Evolutionary conservation across 2,888 invertebrate species (phyloP).

Genomic region (Tetragonisca angustula): DNA sequence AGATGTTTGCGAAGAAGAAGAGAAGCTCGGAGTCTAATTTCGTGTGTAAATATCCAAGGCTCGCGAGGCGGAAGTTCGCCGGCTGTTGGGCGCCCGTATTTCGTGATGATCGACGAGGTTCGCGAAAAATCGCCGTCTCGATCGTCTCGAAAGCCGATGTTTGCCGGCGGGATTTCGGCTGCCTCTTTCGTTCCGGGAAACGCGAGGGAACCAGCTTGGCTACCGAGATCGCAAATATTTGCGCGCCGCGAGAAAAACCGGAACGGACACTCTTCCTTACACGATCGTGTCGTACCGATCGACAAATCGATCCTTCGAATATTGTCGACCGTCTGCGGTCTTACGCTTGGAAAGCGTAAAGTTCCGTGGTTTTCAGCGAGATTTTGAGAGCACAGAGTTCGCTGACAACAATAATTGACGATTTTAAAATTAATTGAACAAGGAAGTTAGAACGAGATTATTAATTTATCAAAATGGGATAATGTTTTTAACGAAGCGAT

Average conservation of each 20-base stretch:
- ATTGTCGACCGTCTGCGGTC: too few species aligned
- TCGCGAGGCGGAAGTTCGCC: slow-evolving; percentile 9
- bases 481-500: too few species aligned
- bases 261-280: slow-evolving; percentile 9
- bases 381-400: background rate
- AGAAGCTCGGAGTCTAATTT: slow-evolving; percentile 32
- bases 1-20: background rate
- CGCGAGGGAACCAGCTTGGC: slow-evolving; percentile 35
- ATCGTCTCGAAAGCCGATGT: slow-evolving; percentile 43
- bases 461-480: too few species aligned
- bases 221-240: slow-evolving; percentile 62
- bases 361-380: background rate
- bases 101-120: background rate
- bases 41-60: slow-evolving; percentile 36
- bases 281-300: slow-evolving; percentile 23
- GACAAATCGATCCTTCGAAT: background rate
- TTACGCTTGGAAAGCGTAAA: background rate
- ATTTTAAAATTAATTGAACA: too few species aligned
- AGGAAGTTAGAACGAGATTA: too few species aligned
- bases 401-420: too few species aligned
- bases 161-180: slow-evolving; percentile 57
- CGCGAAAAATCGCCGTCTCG: slow-evolving; percentile 29
- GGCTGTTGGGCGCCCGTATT: slow-evolving; percentile 26
- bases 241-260: slow-evolving; percentile 41
- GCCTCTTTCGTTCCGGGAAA: slow-evolving; percentile 25